Conservation (phyloP, 2,113 vertebrate genomes). For the Progne subis region DNA sequence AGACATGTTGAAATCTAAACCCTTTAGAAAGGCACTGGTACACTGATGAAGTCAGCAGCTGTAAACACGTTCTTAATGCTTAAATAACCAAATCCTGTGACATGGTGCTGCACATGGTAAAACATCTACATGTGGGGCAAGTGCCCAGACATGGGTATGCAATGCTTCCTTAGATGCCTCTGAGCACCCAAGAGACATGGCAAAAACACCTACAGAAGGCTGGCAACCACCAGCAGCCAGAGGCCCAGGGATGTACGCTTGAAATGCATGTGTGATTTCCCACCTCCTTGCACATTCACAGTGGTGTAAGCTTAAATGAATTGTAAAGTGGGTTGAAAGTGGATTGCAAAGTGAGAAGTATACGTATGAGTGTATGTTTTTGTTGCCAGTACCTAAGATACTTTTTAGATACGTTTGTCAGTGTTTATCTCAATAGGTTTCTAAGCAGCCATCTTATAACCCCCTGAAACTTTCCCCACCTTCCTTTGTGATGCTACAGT, state of each 20-base stretch:
- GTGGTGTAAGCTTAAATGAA: neutral
- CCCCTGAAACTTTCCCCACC: neutral
- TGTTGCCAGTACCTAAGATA: neutral
- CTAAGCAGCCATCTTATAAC: neutral
- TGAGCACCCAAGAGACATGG: neutral
- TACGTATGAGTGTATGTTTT: neutral
- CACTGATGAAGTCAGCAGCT: neutral
- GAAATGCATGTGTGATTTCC: neutral
- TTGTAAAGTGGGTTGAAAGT: neutral
- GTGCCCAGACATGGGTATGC: neutral
- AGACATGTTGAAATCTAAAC: neutral
- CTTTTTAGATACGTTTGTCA: neutral
- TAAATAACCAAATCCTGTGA: neutral
- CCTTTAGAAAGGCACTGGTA: neutral
- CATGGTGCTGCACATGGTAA: rapidly evolving
- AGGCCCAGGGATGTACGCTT: neutral
- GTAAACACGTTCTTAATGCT: neutral
- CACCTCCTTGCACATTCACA: neutral
- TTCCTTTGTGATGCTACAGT: neutral
- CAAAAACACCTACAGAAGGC: neutral
- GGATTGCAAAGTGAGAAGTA: neutral
- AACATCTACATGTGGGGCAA: neutral
- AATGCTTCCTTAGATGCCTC: neutral
- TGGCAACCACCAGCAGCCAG: neutral
- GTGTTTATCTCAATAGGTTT: neutral